phyloP scores from a whole-genome alignment of 2,888 invertebrate species.

The Eucriotettix oculatus region DNA sequence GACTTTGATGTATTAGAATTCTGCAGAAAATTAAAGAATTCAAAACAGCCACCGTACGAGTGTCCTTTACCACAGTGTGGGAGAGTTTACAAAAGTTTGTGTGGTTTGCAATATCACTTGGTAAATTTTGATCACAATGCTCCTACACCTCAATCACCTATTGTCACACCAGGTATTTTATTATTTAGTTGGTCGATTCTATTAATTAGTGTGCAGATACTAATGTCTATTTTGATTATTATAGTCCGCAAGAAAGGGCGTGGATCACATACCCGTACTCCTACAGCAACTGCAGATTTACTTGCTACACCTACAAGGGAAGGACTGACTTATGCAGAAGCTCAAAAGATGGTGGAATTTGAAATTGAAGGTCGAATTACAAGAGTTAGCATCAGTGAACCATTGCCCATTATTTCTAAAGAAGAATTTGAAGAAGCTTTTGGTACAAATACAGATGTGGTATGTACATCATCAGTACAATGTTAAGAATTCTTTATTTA shows the following conservation, averaged over 20 bases:
- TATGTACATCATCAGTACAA: neutral
- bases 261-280: constrained; percentile 8
- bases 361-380: constrained; percentile 68
- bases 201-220: neutral
- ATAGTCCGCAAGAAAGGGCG: constrained; percentile 12
- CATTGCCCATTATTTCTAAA: constrained; percentile 44
- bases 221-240: neutral
- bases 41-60: constrained; percentile 67
- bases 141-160: constrained; percentile 45
- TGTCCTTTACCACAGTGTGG: constrained; percentile 76
- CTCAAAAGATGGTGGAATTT: constrained; percentile 71
- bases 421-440: constrained; percentile 42
- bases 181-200: neutral
- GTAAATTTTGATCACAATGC: constrained; percentile 74
- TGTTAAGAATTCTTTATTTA: no score
- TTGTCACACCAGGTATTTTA: constrained; percentile 30
- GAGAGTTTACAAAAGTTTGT: constrained; percentile 70
- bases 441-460: neutral
- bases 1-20: constrained; percentile 78
- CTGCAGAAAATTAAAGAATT: constrained; percentile 63
- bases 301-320: constrained; percentile 39
- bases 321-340: constrained; percentile 65
- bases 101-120: constrained; percentile 72
- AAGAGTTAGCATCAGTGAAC: constrained; percentile 34
- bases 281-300: constrained; percentile 23